Evolutionary conservation across 2,888 invertebrate species (phyloP).

Genomic region (Sphinx pinastri): DNA sequence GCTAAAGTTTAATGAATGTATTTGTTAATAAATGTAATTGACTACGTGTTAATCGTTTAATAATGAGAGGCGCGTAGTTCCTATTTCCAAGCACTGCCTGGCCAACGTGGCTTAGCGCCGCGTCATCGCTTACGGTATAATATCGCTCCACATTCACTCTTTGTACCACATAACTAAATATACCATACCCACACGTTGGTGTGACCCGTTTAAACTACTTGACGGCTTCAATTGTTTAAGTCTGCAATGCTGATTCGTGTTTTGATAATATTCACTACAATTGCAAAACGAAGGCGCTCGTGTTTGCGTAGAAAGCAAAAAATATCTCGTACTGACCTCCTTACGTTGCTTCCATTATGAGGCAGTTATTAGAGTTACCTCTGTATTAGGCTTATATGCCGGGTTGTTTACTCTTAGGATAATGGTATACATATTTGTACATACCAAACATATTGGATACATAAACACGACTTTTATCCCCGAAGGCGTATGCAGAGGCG

Average conservation of each 20-base stretch:
- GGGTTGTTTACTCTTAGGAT: no score
- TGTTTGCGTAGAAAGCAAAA: conserved; percentile 27
- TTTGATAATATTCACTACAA: conserved; percentile 64
- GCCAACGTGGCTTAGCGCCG: not conserved
- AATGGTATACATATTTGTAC: no score
- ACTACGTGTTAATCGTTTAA: no score
- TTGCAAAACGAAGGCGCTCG: conserved; percentile 33
- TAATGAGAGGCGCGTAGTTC: no score
- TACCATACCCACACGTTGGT: conserved; percentile 41
- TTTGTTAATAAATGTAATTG: no score
- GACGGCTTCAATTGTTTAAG: conserved; percentile 59
- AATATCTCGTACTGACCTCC: conserved; percentile 25
- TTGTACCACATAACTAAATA: conserved; percentile 43
- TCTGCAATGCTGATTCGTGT: conserved; percentile 54
- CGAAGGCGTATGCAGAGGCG: no score
- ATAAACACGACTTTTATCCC: no score
- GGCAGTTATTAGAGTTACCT: not conserved
- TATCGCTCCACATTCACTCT: conserved; percentile 51
- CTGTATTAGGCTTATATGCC: no score
- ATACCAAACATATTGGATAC: no score
- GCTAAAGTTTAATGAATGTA: no score
- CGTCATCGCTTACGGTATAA: conserved; percentile 38
- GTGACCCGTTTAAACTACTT: conserved; percentile 57
- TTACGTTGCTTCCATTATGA: conserved; percentile 15
- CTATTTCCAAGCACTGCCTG: no score